Conservation (phyloP, 2,113 vertebrate species). For the Phylloscopus trochiloides region DNA sequence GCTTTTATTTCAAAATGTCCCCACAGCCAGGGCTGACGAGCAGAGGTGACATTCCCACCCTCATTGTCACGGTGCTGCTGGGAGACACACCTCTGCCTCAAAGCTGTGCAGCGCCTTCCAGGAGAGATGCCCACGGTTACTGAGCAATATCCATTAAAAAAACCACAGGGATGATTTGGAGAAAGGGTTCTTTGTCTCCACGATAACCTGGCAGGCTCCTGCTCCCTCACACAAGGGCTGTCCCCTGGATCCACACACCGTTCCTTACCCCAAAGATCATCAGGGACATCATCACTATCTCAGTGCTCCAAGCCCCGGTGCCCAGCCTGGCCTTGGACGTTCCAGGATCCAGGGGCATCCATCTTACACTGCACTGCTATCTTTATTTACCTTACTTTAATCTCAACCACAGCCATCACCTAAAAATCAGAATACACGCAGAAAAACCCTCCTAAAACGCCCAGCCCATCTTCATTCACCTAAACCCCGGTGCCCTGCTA, state of each 20-base stretch:
- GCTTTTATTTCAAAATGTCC: background rate
- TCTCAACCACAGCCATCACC: accelerated
- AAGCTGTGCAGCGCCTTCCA: accelerated
- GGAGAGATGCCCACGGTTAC: background rate
- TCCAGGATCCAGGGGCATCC: background rate
- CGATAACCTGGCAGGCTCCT: background rate
- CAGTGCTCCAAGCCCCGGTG: background rate
- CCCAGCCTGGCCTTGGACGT: accelerated
- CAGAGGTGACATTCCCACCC: background rate
- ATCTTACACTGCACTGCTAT: accelerated
- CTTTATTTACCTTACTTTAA: background rate
- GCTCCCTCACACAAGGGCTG: background rate
- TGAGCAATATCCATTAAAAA: background rate
- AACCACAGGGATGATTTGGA: background rate
- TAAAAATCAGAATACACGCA: accelerated
- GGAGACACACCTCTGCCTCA: background rate
- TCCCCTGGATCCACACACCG: background rate
- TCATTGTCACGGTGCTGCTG: background rate
- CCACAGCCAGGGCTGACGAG: background rate
- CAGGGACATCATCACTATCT: background rate
- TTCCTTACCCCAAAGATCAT: accelerated
- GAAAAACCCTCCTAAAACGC: background rate
- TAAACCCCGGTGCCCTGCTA: accelerated
- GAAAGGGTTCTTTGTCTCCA: background rate
- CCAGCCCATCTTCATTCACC: no score